phyloP scores from a whole-genome alignment of 92 coral and sea anemone species.

The Pocillopora meandrina region DNA sequence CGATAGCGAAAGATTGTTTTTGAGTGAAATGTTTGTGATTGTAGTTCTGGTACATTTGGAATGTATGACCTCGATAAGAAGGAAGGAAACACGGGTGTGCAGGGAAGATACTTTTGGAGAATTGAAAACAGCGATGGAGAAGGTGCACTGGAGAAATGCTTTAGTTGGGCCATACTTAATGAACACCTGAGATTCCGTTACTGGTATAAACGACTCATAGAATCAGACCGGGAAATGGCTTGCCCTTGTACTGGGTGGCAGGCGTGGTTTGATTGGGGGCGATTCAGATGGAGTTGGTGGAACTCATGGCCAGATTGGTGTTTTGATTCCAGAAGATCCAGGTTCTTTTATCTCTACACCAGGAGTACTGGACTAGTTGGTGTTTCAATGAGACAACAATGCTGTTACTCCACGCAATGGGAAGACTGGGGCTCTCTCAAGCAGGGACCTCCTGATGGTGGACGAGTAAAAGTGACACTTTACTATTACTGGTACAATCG shows the following conservation, averaged over 20 bases:
- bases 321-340: background rate
- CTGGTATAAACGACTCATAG: background rate
- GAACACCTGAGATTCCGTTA: background rate
- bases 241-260: conserved; percentile 60
- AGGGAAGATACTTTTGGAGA: conserved; percentile 38
- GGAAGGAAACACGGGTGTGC: conserved; percentile 12
- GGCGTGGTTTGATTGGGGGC: conserved; percentile 48
- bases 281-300: conserved; percentile 30
- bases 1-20: background rate
- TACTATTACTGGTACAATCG: background rate
- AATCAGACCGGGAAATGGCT: background rate
- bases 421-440: conserved; percentile 41
- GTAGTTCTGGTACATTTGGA: conserved; percentile 37
- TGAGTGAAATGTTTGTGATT: background rate
- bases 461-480: conserved; percentile 10
- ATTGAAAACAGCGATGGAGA: conserved; percentile 15
- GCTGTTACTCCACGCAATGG: conserved; percentile 24
- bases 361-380: background rate
- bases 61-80: conserved; percentile 16
- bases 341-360: background rate
- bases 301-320: background rate
- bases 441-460: conserved; percentile 46
- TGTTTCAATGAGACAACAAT: background rate
- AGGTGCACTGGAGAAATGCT: conserved; percentile 32
- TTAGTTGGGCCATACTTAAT: conserved; percentile 25